These are phyloP conservation scores for Poecilia wingei DNA, from an alignment of 2,797 vertebrate species.

Conservation along the genomic window DNA sequence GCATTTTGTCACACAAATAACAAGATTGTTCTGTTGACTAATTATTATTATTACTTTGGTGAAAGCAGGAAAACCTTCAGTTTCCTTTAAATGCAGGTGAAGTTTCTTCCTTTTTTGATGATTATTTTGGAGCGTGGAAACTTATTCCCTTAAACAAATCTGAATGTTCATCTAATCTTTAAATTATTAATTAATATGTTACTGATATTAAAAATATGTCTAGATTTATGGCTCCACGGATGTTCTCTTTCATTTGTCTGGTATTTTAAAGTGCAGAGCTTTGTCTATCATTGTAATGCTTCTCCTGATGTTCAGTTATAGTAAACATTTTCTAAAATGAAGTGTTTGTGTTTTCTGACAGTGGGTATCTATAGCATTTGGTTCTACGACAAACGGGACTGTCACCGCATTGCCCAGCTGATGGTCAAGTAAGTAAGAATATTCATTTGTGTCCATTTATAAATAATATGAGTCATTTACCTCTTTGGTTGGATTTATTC, in stretches of 20 bases:
- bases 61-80: neutral
- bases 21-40: conserved; percentile 1
- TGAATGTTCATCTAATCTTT: neutral
- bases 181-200: neutral
- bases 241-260: neutral
- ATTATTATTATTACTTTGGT: neutral
- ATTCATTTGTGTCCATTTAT: neutral
- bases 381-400: conserved; percentile 98
- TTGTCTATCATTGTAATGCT: neutral
- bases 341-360: conserved; percentile 60
- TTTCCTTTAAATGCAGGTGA: neutral
- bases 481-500: neutral
- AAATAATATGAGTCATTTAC: neutral
- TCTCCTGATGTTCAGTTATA: neutral
- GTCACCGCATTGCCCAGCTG: conserved; percentile 95
- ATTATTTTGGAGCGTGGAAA: neutral
- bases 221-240: neutral
- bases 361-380: conserved; percentile 99
- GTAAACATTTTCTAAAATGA: neutral
- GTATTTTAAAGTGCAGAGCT: neutral
- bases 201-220: neutral
- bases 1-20: conserved; percentile 45
- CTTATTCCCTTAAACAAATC: neutral
- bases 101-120: neutral
- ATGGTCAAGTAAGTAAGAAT: conserved; percentile 92